phyloP scores from a whole-genome alignment of 2,888 invertebrate species.

The Cryptocephalus primarius region DNA sequence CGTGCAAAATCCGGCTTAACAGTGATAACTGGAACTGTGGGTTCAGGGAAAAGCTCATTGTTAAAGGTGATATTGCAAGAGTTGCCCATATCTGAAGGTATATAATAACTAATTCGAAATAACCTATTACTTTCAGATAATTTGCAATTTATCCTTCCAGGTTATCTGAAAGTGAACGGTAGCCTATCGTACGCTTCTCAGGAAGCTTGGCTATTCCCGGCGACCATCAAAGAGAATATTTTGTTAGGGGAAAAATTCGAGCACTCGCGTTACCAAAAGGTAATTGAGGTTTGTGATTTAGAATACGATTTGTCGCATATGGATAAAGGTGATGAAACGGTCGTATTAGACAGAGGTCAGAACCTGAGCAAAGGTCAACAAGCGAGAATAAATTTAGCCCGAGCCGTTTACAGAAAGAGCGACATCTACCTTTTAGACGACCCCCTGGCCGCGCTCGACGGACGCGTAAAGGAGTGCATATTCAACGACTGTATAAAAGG shows the following conservation, averaged over 20 bases:
- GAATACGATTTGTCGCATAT: constrained; percentile 40
- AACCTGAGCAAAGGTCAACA: constrained; percentile 50
- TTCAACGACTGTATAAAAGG: constrained; percentile 23
- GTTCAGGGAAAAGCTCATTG: constrained; percentile 25
- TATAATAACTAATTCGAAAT: neutral
- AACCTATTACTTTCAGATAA: no score
- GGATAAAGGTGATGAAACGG: constrained; percentile 36
- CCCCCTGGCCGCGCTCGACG: constrained; percentile 23
- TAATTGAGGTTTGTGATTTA: constrained; percentile 37
- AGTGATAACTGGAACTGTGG: constrained; percentile 51
- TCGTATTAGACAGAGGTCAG: constrained; percentile 52
- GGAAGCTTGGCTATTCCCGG: constrained; percentile 49
- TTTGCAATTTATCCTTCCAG: constrained; percentile 4
- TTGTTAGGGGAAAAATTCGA: constrained; percentile 56
- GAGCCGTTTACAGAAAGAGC: constrained; percentile 25
- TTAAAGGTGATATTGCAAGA: constrained; percentile 24
- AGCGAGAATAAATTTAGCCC: constrained; percentile 25
- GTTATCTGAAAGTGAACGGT: constrained; percentile 38
- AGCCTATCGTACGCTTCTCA: constrained; percentile 46
- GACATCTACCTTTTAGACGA: constrained; percentile 29
- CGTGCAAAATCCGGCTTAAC: constrained; percentile 35
- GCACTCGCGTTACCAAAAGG: constrained; percentile 33
- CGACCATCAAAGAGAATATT: constrained; percentile 63
- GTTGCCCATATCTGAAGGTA: constrained; percentile 10
- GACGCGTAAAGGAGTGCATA: constrained; percentile 22